phyloP scores from a whole-genome alignment of 2,113 vertebrate genomes.

The Corythornis cristatus region DNA sequence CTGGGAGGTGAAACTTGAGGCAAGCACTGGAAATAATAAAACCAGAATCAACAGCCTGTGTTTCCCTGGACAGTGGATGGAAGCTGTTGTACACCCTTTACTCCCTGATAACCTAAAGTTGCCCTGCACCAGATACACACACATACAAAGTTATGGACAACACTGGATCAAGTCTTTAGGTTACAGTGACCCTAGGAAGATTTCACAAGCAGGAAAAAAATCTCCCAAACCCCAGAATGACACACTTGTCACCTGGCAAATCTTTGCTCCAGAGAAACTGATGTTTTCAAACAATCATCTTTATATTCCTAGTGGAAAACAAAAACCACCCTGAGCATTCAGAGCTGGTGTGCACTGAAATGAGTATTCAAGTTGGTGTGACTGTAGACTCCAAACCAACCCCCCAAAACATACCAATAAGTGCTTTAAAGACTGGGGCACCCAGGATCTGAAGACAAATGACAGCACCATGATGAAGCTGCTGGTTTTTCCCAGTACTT shows the following conservation, averaged over 20 bases:
- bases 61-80: not conserved
- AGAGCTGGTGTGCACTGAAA: too few species aligned
- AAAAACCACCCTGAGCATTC: too few species aligned
- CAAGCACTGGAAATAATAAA: not conserved
- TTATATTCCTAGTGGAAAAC: not conserved
- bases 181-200: not conserved
- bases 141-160: not conserved
- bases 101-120: not conserved
- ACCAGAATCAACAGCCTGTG: not conserved
- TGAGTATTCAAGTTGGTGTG: not conserved
- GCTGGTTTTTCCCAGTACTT: not conserved
- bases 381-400: not conserved
- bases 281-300: not conserved
- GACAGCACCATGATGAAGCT: rapidly evolving
- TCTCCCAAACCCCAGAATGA: not conserved
- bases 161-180: not conserved
- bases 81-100: not conserved
- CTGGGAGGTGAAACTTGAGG: not conserved
- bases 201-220: not conserved
- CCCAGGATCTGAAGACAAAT: not conserved
- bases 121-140: not conserved
- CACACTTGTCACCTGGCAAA: not conserved
- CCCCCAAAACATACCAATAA: not conserved
- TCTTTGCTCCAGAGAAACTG: not conserved
- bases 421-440: not conserved